Percentiles rank a stretch among this genome's conserved stretches.
Conservation (phyloP, 2,797 vertebrate genomes). For the Toxotes lorentzi region DNA sequence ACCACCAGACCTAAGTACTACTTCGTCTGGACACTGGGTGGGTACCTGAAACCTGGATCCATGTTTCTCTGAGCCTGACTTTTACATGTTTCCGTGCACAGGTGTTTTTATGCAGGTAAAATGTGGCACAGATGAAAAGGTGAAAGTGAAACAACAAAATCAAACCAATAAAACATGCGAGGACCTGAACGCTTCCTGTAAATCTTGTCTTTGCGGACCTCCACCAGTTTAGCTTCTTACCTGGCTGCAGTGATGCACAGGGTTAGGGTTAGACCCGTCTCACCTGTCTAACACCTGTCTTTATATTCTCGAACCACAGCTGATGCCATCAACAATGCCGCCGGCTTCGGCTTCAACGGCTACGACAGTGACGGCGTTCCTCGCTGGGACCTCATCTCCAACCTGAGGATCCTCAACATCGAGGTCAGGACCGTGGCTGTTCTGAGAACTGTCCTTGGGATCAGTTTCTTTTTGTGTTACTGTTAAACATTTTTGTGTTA, state of each 20-base stretch:
- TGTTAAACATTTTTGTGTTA: too few species aligned
- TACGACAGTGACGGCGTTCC: slow-evolving; percentile 88
- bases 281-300: background rate
- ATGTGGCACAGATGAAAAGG: too few species aligned
- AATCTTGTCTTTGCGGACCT: too few species aligned
- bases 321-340: slow-evolving; percentile 96
- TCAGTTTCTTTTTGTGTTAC: too few species aligned
- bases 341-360: slow-evolving; percentile 94
- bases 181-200: too few species aligned
- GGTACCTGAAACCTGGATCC: slow-evolving; percentile 53
- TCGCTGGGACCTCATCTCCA: slow-evolving; percentile 94
- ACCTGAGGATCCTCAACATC: slow-evolving; percentile 92
- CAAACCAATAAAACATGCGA: too few species aligned
- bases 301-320: slow-evolving; percentile 75
- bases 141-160: too few species aligned
- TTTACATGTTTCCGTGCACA: background rate
- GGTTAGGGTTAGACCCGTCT: background rate
- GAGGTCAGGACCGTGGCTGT: slow-evolving; percentile 85
- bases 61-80: too few species aligned
- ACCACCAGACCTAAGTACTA: slow-evolving; percentile 97
- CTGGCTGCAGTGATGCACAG: background rate
- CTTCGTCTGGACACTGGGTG: slow-evolving; percentile 96
- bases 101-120: too few species aligned
- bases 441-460: background rate
- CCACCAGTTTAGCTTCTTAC: too few species aligned